Evolutionary conservation across 2,888 invertebrate genomes (phyloP), one percentile per base, ranked within the genome.

Genomic region (Ochropacha duplaris): DNA sequence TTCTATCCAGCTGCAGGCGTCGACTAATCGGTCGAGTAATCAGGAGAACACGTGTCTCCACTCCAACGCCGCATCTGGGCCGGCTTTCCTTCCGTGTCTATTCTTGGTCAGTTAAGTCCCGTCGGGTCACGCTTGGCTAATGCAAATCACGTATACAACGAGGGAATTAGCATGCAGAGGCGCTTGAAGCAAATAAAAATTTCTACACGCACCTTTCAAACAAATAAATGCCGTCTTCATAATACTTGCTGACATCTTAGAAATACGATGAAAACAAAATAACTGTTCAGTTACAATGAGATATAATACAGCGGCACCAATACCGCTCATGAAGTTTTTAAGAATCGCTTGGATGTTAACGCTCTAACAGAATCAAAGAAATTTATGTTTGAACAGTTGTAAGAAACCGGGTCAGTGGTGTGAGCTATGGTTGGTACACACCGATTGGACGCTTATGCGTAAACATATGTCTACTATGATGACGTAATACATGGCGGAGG

Each of bases 81-180:
- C 80, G 83, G 85, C 88, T 90, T 90, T 90, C 90, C 88, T 92
- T 92, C 92, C 90, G 90, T 83, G 84, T 90, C 86, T 90, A 90
- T 91, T 91, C 85, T 87, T 72, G 82, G 84, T 71, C 54, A 66
- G 68, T 71, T 63, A 69, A 78, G 76, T 81, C 84, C 84, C 81
- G 78, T 64, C 84, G 74, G 88, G 88, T 87, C 88, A 88, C 83
- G 85, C 79, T 78, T 82, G 78, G 74, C 81, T 79, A 79, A 90
- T 87, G 87, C 88, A 84, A 86, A 87, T 85, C 84, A 86, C 84
- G 83, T 85, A 79, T 73, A 85, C 85, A 86, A 85, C 78, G 74
- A 82, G 72, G 72, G 82, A 76, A 90, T 88, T 87, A 85, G 79
- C 84, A 88, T 86, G 81, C 68, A 61, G 71, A 69, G 71, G 65